phyloP scores from a whole-genome alignment of 2,888 invertebrate species.

The Andrena camellia region DNA sequence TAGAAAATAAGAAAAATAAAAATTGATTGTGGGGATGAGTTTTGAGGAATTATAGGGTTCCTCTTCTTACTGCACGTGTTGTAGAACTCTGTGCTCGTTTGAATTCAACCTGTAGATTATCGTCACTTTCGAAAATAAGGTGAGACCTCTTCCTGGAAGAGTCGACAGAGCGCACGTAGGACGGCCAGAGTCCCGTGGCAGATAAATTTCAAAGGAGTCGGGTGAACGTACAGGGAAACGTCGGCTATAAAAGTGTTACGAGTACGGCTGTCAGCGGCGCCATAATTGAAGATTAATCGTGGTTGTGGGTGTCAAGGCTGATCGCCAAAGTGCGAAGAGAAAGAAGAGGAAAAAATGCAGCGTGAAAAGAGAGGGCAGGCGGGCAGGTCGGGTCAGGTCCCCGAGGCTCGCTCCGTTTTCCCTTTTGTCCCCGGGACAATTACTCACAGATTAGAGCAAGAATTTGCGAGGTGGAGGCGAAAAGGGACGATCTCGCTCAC shows the following conservation, averaged over 20 bases:
- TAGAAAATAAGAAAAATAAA: no score
- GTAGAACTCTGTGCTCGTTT: no score
- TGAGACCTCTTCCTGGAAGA: constrained; percentile 40
- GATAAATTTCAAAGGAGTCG: constrained; percentile 50
- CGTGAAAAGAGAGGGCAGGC: constrained; percentile 67
- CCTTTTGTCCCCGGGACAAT: constrained; percentile 80
- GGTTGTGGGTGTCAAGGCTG: constrained; percentile 74
- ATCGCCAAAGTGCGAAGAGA: constrained; percentile 64
- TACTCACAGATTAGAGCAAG: constrained; percentile 84
- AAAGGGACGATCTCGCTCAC: constrained; percentile 75
- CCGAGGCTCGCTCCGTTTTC: constrained; percentile 67
- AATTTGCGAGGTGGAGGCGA: constrained; percentile 80
- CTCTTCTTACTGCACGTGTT: no score
- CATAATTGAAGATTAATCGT: constrained; percentile 85
- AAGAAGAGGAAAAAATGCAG: constrained; percentile 68
- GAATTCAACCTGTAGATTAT: no score
- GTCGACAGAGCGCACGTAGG: neutral
- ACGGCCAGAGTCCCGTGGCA: constrained; percentile 21
- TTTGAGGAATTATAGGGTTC: no score
- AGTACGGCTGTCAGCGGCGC: constrained; percentile 80
- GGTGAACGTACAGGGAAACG: constrained; percentile 33
- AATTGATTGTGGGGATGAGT: no score
- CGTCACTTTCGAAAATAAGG: neutral
- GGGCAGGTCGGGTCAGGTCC: constrained; percentile 74
- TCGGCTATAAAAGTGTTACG: constrained; percentile 81